These are phyloP conservation scores for Ptychadena robeensis DNA, from an alignment of 2,797 vertebrate genomes.

Conservation along the genomic window DNA sequence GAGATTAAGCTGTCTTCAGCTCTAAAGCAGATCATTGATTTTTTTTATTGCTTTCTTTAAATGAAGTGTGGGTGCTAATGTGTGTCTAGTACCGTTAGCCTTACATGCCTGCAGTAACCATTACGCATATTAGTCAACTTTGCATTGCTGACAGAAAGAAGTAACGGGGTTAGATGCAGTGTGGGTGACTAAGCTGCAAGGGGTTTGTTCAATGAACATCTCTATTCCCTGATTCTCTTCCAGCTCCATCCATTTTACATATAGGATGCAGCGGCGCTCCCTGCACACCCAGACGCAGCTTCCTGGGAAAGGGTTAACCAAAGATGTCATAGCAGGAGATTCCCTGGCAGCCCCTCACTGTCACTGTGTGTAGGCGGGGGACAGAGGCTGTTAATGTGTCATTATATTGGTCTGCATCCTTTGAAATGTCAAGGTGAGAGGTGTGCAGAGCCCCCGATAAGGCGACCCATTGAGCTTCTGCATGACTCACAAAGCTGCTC, in stretches of 20 bases:
- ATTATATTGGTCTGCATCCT: conserved; percentile 54
- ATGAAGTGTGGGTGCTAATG: conserved; percentile 5
- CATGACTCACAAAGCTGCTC: conserved; percentile 53
- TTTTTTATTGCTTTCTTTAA: conserved; percentile 24
- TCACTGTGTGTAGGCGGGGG: conserved; percentile 53
- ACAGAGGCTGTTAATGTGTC: conserved; percentile 53
- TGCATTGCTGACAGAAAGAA: conserved; percentile 32
- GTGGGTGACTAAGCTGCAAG: conserved; percentile 31
- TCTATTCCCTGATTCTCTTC: background rate
- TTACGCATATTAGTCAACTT: conserved; percentile 29
- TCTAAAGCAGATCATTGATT: conserved; percentile 30
- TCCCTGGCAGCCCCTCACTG: conserved; percentile 42
- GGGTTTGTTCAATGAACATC: conserved; percentile 12
- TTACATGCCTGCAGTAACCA: background rate
- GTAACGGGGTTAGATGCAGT: conserved; percentile 20
- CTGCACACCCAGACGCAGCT: background rate
- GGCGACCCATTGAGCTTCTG: conserved; percentile 32
- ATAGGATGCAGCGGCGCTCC: background rate
- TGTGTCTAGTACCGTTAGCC: background rate
- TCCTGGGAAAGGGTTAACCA: conserved; percentile 28
- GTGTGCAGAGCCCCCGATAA: conserved; percentile 58
- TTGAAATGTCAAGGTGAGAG: conserved; percentile 61
- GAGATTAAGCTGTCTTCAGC: background rate
- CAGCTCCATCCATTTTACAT: too few relatives aligned
- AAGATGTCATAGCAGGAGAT: conserved; percentile 33